Evolutionary conservation across 35 echinoderm and acorn worm species (phyloP), one percentile per base, ranked within the genome.

Genomic region (Eucidaris tribuloides): DNA sequence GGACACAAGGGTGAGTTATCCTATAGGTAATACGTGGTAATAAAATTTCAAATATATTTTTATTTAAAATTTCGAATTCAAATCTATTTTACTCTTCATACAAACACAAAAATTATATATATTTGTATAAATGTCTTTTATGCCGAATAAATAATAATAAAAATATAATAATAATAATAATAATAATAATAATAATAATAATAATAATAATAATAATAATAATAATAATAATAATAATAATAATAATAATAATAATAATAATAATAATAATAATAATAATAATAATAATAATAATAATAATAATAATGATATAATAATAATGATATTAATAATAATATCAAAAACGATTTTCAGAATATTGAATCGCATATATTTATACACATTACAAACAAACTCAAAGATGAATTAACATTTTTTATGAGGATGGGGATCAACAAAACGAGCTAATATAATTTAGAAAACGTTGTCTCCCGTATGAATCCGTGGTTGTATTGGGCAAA

Each of bases 101-200:
- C 22, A 55, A 55, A 22, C 13, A 55, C 22, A 13, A 55, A 55
- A 22, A 55, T 14, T 14, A 55, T 22, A 22, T 55, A 22, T 14
- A 55, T 55, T 55, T 55, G 50, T 55, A 55, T 55, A 55, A n/a
- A n/a, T n/a, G n/a, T n/a, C n/a, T n/a, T n/a, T n/a, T n/a, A n/a
- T n/a, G n/a, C n/a, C n/a, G n/a, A n/a, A n/a, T n/a, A n/a, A n/a
- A n/a, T n/a, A n/a, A n/a, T n/a, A n/a, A n/a, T n/a, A n/a, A n/a
- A n/a, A 55, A 55, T 55, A 55, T 55, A 14, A 55, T 55, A 14
- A 22, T 55, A 55, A 55, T 55, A 55, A 55, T 55, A 55, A 55
- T 55, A 55, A 55, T 55, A 55, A 55, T 55, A 55, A 55, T 55
- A 55, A 55, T 55, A 55, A 55, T 55, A 55, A 55, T 55, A 55